phyloP scores from a whole-genome alignment of 2,888 invertebrate species.

The Diogma glabrata region DNA sequence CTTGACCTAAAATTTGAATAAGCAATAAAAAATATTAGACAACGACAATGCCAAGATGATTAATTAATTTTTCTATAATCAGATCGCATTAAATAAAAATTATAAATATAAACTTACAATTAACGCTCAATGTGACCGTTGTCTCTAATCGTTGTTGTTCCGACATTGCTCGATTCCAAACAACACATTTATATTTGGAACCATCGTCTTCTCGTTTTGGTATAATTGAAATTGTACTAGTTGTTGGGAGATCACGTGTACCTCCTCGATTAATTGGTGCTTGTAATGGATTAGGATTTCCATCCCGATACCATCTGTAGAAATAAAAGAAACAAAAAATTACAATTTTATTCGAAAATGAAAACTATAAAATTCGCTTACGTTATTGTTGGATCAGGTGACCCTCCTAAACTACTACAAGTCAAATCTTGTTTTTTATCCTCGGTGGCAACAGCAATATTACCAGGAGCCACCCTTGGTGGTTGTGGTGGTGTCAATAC shows the following conservation, averaged over 20 bases:
- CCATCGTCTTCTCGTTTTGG: slow-evolving; percentile 78
- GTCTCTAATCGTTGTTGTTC: slow-evolving; percentile 69
- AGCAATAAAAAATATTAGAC: too few relatives aligned
- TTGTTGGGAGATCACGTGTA: slow-evolving; percentile 61
- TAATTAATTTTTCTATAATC: too few relatives aligned
- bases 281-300: slow-evolving; percentile 58
- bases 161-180: slow-evolving; percentile 80
- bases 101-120: slow-evolving; percentile 70
- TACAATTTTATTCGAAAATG: background rate
- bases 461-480: slow-evolving; percentile 64
- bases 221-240: slow-evolving; percentile 59
- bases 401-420: slow-evolving; percentile 78
- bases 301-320: slow-evolving; percentile 68
- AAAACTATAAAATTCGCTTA: slow-evolving; percentile 28
- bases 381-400: slow-evolving; percentile 79
- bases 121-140: slow-evolving; percentile 70
- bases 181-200: slow-evolving; percentile 71
- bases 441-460: slow-evolving; percentile 70
- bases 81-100: too few relatives aligned
- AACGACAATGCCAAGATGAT: too few relatives aligned
- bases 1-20: too few relatives aligned
- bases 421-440: slow-evolving; percentile 62
- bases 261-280: slow-evolving; percentile 57
- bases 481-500: slow-evolving; percentile 75
- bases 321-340: slow-evolving; percentile 13